Base-by-base conservation (phyloP, 2,113 vertebrate genomes). In the Thalassarche chlororhynchos region DNA sequence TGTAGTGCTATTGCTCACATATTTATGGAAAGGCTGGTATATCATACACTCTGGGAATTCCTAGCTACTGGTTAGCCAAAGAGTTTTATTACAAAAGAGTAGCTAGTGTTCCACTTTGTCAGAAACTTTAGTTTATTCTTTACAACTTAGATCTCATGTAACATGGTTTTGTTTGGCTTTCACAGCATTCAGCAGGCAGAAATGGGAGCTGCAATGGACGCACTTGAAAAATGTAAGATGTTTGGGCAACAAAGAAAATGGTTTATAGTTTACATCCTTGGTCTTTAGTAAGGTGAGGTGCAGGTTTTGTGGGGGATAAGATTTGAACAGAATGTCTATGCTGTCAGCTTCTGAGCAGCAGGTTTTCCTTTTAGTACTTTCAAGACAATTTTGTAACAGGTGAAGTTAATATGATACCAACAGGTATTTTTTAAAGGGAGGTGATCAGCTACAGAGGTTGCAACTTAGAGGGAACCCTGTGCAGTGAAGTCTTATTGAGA, bases 201-300 rank as follows among this genome's bases (percentile, higher is more conserved):
- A 98, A 99, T 99, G 99, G 99, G 99, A 98, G 99, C 99, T 42
- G 99, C 99, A 61, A 99, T 99, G 99, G 99, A 99, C 20, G 99
- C 99, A 6, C 99, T 99, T 54, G 99, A 99, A 90, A 99, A 99
- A 99, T 99, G 99, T 99, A 98, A 99, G 99, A 97, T 77, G 61
- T 24, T 93, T 93, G 84, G 32, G 29, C 36, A 92, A 58, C 34
- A 66, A 61, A 70, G 15, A n/a, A 60, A 52, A 88, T 71, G 78
- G 77, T 84, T 26, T 46, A 13, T 84, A 5, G 38, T 95, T 89
- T 74, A 44, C 17, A 38, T 79, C 14, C 13, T 83, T 6, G 1
- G 34, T 80, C 60, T 83, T 80, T 24, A 71, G 13, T 46, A 21
- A 87, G 17, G 7, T 49, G n/a, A 76, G 49, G 64, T 94, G 61